Evolutionary conservation across 2,797 vertebrate species (phyloP).

Genomic region (Triplophysa yarkandensis): DNA sequence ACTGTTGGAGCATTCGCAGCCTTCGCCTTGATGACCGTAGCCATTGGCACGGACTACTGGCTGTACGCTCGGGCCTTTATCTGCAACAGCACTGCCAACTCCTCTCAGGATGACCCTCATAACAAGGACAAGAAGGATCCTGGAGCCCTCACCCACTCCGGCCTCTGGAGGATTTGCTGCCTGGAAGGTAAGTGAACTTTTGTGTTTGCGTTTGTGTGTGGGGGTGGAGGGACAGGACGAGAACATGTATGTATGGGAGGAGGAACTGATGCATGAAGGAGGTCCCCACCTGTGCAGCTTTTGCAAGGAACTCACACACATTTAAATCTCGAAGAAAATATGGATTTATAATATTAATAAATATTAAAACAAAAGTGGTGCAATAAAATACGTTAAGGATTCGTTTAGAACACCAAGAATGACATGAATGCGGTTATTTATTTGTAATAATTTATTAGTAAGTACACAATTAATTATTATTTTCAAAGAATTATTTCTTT

Average conservation of each 20-base stretch:
- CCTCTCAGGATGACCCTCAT: slow-evolving; percentile 78
- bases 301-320: neutral
- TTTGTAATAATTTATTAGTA: too few relatives aligned
- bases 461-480: too few relatives aligned
- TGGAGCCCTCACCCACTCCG: slow-evolving; percentile 89
- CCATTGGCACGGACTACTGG: slow-evolving; percentile 94
- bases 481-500: too few relatives aligned
- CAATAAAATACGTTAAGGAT: too few relatives aligned
- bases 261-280: slow-evolving; percentile 20
- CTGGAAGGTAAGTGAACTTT: slow-evolving; percentile 79
- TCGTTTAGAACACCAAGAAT: too few relatives aligned
- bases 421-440: too few relatives aligned
- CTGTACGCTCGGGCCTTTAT: slow-evolving; percentile 91
- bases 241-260: slow-evolving; percentile 13
- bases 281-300: slow-evolving; percentile 3
- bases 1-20: slow-evolving; percentile 90
- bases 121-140: slow-evolving; percentile 88
- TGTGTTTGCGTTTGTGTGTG: slow-evolving; percentile 16
- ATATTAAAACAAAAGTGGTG: neutral
- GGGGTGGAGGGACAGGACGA: neutral
- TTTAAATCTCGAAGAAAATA: neutral
- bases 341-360: neutral
- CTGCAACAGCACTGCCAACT: slow-evolving; percentile 91
- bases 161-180: slow-evolving; percentile 94
- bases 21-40: slow-evolving; percentile 92